Percentiles rank a stretch among this genome's conserved stretches.
phyloP scores from a whole-genome alignment of 2,113 vertebrate genomes.

The Chionis minor region DNA sequence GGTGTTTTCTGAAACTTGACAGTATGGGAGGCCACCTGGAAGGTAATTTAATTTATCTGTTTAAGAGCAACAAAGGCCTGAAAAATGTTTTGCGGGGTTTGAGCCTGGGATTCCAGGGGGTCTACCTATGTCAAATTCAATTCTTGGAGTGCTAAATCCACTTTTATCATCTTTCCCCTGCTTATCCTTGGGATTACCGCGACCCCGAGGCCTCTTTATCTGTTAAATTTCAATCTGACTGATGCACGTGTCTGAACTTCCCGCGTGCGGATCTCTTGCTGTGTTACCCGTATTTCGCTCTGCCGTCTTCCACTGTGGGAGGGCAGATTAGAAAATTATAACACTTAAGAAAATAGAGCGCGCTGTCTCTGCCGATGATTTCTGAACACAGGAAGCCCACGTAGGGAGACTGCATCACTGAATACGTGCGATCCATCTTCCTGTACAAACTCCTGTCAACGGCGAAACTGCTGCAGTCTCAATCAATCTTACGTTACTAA shows the following conservation, averaged over 20 bases:
- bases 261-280: not conserved
- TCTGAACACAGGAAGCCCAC: not conserved
- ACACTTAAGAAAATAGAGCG: not conserved
- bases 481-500: not conserved
- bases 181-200: not conserved
- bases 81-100: not conserved
- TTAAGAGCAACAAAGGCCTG: not conserved
- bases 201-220: not conserved
- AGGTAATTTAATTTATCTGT: not conserved
- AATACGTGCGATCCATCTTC: not conserved
- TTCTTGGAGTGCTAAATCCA: not conserved
- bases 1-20: not conserved
- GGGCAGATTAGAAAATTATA: not conserved
- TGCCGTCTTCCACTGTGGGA: not conserved
- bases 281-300: not conserved
- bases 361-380: not conserved
- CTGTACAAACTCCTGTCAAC: not conserved
- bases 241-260: not conserved
- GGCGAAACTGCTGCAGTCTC: not conserved
- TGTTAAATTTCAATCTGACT: not conserved
- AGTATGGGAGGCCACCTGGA: not conserved
- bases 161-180: not conserved
- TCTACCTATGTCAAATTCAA: not conserved
- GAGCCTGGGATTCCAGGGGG: not conserved
- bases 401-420: not conserved